A percentile compares a stretch with the other conserved stretches of the same genome.
Evolutionary conservation across 2,797 vertebrate species (phyloP).

Genomic region (Macroramphosus scolopax): DNA sequence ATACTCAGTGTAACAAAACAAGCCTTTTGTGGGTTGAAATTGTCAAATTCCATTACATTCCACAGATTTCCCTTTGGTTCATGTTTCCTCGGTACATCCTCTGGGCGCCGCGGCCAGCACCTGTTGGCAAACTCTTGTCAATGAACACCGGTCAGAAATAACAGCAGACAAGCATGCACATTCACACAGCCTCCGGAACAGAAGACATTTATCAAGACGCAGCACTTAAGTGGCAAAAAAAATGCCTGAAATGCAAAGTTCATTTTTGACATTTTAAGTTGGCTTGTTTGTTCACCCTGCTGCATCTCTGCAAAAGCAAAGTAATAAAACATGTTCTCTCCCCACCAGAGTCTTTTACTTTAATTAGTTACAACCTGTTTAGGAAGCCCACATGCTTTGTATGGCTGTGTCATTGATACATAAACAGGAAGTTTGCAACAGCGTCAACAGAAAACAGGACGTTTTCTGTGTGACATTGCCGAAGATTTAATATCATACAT

Average conservation of each 20-base stretch:
- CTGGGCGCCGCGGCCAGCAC: conserved; percentile 6
- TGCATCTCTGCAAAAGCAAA: conserved; percentile 7
- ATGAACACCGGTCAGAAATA: conserved; percentile 38
- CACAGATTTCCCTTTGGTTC: conserved; percentile 58
- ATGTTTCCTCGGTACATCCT: conserved; percentile 20
- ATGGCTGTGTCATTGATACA: background rate
- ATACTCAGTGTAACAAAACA: conserved; percentile 24
- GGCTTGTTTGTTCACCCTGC: conserved; percentile 15
- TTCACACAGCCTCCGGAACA: conserved; percentile 46
- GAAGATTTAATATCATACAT: too few species aligned
- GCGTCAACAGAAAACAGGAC: too few species aligned
- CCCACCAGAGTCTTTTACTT: too few species aligned
- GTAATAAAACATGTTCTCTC: too few species aligned
- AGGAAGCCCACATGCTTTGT: conserved; percentile 15
- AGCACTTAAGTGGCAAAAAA: conserved; percentile 21
- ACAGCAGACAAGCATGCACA: conserved; percentile 56
- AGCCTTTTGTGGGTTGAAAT: conserved; percentile 29
- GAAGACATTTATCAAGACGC: conserved; percentile 45
- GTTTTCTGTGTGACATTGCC: too few species aligned
- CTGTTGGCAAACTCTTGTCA: conserved; percentile 35
- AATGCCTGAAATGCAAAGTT: conserved; percentile 21
- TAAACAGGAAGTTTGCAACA: too few species aligned
- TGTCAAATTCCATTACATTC: conserved; percentile 58
- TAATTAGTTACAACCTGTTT: conserved; percentile 16
- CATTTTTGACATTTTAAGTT: too few species aligned